phyloP scores from a whole-genome alignment of 2,113 vertebrate genomes.

The Anarrhichthys ocellatus region DNA sequence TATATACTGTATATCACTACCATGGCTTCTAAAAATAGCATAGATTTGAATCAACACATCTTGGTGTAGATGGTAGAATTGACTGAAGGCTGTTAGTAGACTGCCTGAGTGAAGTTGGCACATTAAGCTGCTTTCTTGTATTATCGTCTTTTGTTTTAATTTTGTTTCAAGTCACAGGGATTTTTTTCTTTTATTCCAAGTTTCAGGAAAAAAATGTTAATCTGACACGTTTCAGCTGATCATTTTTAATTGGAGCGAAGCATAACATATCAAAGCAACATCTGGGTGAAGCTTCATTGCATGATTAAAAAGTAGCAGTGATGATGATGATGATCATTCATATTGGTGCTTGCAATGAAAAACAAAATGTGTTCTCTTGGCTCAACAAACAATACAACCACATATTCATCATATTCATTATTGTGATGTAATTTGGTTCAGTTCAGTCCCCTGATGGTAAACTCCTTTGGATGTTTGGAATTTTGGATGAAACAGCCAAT shows the following conservation, averaged over 20 bases:
- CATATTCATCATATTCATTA: slow-evolving; percentile 49
- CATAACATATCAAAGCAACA: slow-evolving; percentile 31
- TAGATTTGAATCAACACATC: background rate
- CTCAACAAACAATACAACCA: background rate
- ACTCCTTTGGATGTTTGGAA: background rate
- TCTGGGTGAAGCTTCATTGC: slow-evolving; percentile 24
- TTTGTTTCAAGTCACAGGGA: background rate
- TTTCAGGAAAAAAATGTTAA: slow-evolving; percentile 11
- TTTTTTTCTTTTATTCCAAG: background rate
- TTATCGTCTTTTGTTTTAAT: background rate
- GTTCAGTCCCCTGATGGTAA: slow-evolving; percentile 23
- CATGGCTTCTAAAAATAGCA: background rate
- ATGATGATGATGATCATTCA: background rate
- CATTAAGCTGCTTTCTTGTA: background rate
- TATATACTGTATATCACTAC: background rate
- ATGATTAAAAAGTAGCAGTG: slow-evolving; percentile 10
- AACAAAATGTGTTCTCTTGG: background rate
- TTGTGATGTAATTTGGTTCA: slow-evolving; percentile 27
- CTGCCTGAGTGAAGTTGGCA: background rate
- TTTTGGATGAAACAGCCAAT: slow-evolving; percentile 50
- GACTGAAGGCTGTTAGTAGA: background rate
- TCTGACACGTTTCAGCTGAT: slow-evolving; percentile 17
- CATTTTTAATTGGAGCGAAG: slow-evolving; percentile 22
- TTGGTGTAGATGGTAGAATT: rapidly evolving
- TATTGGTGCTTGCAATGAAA: background rate